Base-by-base conservation (phyloP, 1,140 invertebrate genomes). In the Lepidostoma basale region DNA sequence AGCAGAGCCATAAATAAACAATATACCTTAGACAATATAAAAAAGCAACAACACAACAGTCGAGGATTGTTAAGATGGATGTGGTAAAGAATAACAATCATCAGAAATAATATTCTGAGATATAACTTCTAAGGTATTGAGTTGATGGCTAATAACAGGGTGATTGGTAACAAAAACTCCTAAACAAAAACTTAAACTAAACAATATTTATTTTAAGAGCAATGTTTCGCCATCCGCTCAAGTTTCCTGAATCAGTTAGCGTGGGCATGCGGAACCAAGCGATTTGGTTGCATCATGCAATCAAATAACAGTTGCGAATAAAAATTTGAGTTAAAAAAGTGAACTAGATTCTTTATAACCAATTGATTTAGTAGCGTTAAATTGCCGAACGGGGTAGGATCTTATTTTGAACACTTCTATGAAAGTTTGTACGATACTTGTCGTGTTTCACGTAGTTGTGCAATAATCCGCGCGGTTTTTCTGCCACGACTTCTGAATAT, bases 161-260 rank as follows among this genome's bases (percentile, higher is more conserved):
- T 3, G 8, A 58, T 36, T 20, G 26, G 30, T 33, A 36, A 58
- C 16, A 39, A 62, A 62, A 42, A 58, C 26, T 8, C 22, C 36
- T 36, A 58, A 58, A 33, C 26, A 58, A 58, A 14, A 62, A 40
- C 36, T 30, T 30, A 56, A 56, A 12, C 12, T 54, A 33, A 33
- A 62, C 18, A 62, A 18, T 18, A 20, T 18, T 49, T 62, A 42
- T 42, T 25, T 23, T 36, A 18, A 64, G 42, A 47, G 44, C 47
- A 64, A 49, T 52, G 62, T 54, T 64, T 64, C 45, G 12, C 49
- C 26, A 64, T 52, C 62, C 42, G 59, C 30, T 52, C 45, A 52
- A 36, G 33, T 64, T 64, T 64, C 45, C 30, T 26, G 45, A 60
- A 28, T 45, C 26, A 5, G 33, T 64, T 52, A 25, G 62, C 33